These are phyloP conservation scores for Drosophila koepferae DNA, from an alignment of 2,888 invertebrate genomes.

Conservation along the genomic window DNA sequence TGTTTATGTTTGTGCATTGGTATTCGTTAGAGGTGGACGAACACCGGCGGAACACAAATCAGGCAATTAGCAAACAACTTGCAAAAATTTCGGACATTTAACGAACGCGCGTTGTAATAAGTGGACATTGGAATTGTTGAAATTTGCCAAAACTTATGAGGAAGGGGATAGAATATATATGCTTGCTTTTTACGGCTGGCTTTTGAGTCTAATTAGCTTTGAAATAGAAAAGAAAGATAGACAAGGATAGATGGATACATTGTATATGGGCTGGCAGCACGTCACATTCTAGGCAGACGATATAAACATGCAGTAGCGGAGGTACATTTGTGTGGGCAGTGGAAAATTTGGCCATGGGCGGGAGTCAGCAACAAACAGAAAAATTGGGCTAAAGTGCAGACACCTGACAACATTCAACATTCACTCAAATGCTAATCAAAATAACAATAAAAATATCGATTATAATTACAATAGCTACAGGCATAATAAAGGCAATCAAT, in stretches of 20 bases:
- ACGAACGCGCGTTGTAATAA: conserved; percentile 65
- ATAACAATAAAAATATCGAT: not conserved
- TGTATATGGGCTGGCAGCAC: conserved; percentile 42
- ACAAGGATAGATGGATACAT: conserved; percentile 6
- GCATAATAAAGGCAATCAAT: conserved; percentile 2
- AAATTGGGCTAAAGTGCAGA: conserved; percentile 38
- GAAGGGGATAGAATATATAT: conserved; percentile 17
- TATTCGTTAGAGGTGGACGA: conserved; percentile 25
- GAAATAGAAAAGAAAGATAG: conserved; percentile 23
- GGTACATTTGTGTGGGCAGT: conserved; percentile 70
- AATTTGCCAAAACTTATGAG: conserved; percentile 64
- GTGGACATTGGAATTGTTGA: conserved; percentile 69
- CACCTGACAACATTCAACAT: conserved; percentile 50
- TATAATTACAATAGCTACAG: not conserved
- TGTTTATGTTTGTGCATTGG: not conserved
- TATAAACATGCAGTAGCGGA: conserved; percentile 54
- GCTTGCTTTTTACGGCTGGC: conserved; percentile 31
- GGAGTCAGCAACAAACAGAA: conserved; percentile 36
- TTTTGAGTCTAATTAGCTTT: conserved; percentile 56
- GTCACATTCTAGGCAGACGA: conserved; percentile 51
- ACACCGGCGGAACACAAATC: conserved; percentile 54
- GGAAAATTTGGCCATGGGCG: conserved; percentile 66
- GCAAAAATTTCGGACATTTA: conserved; percentile 64
- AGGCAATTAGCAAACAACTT: conserved; percentile 78
- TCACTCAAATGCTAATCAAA: conserved; percentile 22